These are phyloP conservation scores for Stercorarius parasiticus DNA, from an alignment of 2,113 vertebrate genomes.

Conservation along the genomic window DNA sequence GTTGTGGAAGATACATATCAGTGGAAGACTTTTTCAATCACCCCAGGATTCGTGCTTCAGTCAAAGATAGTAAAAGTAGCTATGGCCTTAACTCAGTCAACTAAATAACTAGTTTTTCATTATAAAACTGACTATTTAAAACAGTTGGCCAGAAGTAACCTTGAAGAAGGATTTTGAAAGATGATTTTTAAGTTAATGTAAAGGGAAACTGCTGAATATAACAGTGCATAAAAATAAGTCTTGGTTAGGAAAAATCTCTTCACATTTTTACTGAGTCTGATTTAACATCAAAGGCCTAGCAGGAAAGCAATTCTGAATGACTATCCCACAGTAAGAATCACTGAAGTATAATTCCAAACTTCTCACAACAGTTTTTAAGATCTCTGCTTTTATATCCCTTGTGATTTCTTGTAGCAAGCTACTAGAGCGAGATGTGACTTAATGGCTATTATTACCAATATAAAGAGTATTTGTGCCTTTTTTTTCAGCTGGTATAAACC, in stretches of 20 bases:
- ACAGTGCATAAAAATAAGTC: background rate
- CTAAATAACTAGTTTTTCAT: background rate
- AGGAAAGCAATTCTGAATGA: background rate
- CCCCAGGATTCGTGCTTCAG: background rate
- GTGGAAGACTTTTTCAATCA: background rate
- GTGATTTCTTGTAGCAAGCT: background rate
- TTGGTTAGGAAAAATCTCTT: background rate
- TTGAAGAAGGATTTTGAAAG: background rate
- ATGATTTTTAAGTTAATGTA: background rate
- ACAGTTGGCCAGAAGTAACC: background rate
- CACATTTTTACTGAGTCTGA: background rate
- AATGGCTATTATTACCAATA: background rate
- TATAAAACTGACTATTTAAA: slow-evolving; percentile 7
- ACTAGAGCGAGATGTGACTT: background rate
- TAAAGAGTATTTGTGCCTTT: background rate
- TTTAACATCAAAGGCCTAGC: background rate
- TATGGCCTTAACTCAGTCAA: background rate
- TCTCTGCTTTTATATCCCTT: background rate
- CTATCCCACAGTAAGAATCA: background rate
- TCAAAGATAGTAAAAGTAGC: background rate
- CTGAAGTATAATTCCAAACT: background rate
- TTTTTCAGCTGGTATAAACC: background rate
- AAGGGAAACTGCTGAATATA: background rate
- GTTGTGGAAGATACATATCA: background rate
- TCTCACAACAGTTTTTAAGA: background rate